A percentile compares a stretch with the other conserved stretches of the same genome.
Evolutionary conservation across 1,140 invertebrate genomes (phyloP).

Genomic region (Cherax quadricarinatus): DNA sequence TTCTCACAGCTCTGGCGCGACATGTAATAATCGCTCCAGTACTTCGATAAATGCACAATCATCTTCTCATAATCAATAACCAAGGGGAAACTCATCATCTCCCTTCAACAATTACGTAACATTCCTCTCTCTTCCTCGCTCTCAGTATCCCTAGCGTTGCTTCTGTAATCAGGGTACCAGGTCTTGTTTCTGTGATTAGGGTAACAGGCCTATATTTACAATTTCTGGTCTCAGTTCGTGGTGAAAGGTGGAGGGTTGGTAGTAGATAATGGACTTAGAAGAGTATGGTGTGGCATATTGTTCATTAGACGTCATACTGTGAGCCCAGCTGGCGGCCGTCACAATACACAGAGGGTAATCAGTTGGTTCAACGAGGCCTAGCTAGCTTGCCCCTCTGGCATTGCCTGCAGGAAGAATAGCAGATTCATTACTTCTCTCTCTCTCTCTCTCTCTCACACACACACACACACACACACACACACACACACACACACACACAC

Average conservation of each 20-base stretch:
- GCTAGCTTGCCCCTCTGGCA: background rate
- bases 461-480: too few relatives aligned
- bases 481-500: too few relatives aligned
- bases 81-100: background rate
- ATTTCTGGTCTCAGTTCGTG: background rate
- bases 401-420: background rate
- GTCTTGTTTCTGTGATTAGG: background rate
- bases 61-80: slow-evolving; percentile 1
- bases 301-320: background rate
- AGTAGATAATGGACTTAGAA: too few relatives aligned
- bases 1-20: background rate
- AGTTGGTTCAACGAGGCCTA: background rate
- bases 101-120: background rate
- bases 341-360: background rate
- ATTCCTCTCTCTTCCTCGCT: background rate
- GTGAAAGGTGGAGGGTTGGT: background rate
- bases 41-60: background rate
- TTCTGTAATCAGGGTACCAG: background rate
- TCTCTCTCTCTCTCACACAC: too few relatives aligned
- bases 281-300: background rate
- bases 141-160: background rate
- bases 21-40: background rate
- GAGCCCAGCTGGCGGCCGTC: background rate
- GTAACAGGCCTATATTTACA: too few relatives aligned
- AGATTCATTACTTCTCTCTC: background rate